These are phyloP conservation scores for Perdita meconis DNA, from an alignment of 2,888 invertebrate species.

Conservation along the genomic window DNA sequence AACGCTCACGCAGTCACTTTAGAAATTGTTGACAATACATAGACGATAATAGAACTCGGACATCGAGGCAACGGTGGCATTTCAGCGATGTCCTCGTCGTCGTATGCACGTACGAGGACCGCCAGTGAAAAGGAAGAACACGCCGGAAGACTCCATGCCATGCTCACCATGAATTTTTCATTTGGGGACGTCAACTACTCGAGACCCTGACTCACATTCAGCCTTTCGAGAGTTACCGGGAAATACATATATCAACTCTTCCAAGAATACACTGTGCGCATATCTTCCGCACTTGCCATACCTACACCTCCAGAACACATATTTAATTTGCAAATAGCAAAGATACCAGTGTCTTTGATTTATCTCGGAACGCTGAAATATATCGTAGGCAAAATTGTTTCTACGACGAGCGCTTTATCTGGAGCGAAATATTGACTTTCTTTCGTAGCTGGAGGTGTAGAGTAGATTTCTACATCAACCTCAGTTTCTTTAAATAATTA, in stretches of 20 bases:
- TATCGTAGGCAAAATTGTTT: too few species aligned
- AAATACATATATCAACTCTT: slow-evolving; percentile 26
- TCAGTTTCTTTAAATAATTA: too few species aligned
- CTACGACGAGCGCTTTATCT: too few species aligned
- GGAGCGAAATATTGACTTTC: too few species aligned
- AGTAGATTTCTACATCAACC: too few species aligned
- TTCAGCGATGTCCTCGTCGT: slow-evolving; percentile 40
- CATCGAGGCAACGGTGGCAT: slow-evolving; percentile 23
- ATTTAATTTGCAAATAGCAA: neutral
- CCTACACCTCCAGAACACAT: neutral
- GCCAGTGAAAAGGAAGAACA: slow-evolving; percentile 29
- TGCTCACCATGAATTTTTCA: slow-evolving; percentile 49
- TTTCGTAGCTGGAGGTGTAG: too few species aligned
- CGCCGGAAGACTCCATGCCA: slow-evolving; percentile 9
- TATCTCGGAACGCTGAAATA: neutral
- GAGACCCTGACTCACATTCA: slow-evolving; percentile 29
- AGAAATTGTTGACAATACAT: slow-evolving; percentile 16
- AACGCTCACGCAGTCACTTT: slow-evolving; percentile 11
- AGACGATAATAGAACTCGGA: slow-evolving; percentile 25
- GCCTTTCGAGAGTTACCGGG: slow-evolving; percentile 7
- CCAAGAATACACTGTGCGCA: neutral
- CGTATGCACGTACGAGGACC: slow-evolving; percentile 23
- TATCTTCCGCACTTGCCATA: neutral
- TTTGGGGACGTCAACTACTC: slow-evolving; percentile 27
- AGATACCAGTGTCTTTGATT: neutral